These are phyloP conservation scores for Morone chrysops DNA, from an alignment of 2,113 vertebrate species.

Conservation along the genomic window DNA sequence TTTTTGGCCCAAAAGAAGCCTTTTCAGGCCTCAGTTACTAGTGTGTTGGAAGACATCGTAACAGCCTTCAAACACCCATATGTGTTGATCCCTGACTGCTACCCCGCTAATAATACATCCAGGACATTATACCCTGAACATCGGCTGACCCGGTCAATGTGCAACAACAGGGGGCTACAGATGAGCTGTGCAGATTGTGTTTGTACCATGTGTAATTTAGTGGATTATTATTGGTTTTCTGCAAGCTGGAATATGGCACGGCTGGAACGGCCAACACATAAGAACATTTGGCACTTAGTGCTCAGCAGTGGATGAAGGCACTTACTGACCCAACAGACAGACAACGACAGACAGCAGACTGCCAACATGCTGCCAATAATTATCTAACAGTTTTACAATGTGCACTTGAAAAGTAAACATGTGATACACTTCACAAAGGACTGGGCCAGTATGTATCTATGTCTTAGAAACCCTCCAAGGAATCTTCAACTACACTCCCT, in stretches of 20 bases:
- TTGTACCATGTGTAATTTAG: constrained; percentile 32
- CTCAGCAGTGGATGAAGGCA: not conserved
- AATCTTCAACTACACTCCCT: too few relatives aligned
- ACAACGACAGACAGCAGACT: constrained; percentile 19
- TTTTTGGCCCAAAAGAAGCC: too few relatives aligned
- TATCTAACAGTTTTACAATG: constrained; percentile 9
- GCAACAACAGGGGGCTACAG: constrained; percentile 4
- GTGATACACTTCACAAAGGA: not conserved
- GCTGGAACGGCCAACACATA: constrained; percentile 23
- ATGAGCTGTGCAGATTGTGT: constrained; percentile 44
- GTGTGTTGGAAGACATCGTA: not conserved
- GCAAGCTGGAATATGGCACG: constrained; percentile 20
- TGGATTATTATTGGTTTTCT: constrained; percentile 56
- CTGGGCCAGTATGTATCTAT: not conserved
- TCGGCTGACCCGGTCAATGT: not conserved
- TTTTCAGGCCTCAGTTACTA: not conserved
- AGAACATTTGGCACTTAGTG: constrained; percentile 17
- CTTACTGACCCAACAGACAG: not conserved
- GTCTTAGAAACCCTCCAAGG: not conserved
- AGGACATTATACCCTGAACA: not conserved
- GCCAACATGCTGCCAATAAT: constrained; percentile 10
- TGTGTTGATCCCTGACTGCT: not conserved
- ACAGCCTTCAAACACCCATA: not conserved
- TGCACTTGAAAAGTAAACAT: constrained; percentile 13
- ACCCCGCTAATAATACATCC: not conserved